phyloP scores from a whole-genome alignment of 2,888 invertebrate species.

The Archips crataeganus region DNA sequence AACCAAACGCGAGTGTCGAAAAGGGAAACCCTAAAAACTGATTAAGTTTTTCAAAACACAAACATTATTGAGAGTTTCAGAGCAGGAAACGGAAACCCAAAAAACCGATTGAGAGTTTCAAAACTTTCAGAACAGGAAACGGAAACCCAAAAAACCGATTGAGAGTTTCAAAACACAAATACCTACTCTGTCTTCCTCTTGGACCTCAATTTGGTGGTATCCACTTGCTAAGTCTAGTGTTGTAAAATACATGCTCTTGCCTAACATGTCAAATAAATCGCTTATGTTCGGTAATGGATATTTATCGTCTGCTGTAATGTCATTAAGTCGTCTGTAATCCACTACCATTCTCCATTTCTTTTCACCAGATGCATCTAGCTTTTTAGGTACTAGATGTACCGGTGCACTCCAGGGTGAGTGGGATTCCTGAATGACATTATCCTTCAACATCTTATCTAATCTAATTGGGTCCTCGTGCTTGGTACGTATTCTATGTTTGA shows the following conservation, averaged over 20 bases:
- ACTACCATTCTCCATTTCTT: slow-evolving; percentile 54
- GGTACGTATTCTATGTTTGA: slow-evolving; percentile 39
- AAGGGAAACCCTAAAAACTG: too few relatives aligned
- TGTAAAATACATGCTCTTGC: slow-evolving; percentile 18
- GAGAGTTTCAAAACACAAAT: too few relatives aligned
- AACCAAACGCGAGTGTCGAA: too few relatives aligned
- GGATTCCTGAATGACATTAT: slow-evolving; percentile 56
- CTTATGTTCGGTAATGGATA: slow-evolving; percentile 51
- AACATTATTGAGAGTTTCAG: too few relatives aligned
- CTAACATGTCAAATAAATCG: slow-evolving; percentile 34
- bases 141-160: too few relatives aligned
- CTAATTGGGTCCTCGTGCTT: slow-evolving; percentile 53
- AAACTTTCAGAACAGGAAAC: too few relatives aligned
- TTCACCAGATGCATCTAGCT: slow-evolving; percentile 54
- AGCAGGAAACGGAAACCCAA: too few relatives aligned
- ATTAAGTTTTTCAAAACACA: too few relatives aligned
- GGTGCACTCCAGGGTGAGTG: slow-evolving; percentile 56
- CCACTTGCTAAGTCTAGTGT: slow-evolving; percentile 52
- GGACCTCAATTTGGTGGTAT: slow-evolving; percentile 50
- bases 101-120: too few relatives aligned
- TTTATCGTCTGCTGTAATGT: slow-evolving; percentile 51
- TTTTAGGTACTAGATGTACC: slow-evolving; percentile 61
- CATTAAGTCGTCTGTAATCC: slow-evolving; percentile 49
- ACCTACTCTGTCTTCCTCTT: slow-evolving; percentile 41
- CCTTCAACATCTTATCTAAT: slow-evolving; percentile 51